Base-by-base conservation (phyloP, 1,140 invertebrate species). In the Cydia fagiglandana region DNA sequence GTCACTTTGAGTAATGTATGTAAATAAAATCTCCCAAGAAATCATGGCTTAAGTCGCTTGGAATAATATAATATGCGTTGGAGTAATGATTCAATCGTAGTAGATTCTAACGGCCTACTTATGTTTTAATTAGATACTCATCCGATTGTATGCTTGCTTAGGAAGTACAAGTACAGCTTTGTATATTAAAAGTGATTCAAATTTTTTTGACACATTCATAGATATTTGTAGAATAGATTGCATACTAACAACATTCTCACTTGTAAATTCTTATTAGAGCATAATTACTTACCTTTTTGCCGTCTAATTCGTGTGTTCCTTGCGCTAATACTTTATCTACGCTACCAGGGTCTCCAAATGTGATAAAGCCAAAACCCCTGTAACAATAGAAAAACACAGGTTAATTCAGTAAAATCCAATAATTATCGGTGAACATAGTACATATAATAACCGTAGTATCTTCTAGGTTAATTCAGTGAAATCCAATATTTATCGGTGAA, bases 281-380 rank as follows among this genome's bases (percentile, higher is more conserved):
- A 15, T 10, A 50, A 77, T 74, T 41, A 76, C 94, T 95, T 94
- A 98, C 97, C 96, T 98, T 98, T 96, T 98, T 98, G 90, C 97
- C 97, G 93, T 98, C 97, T 94, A 98, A 95, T 94, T 98, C 97
- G 94, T 98, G 97, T 93, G 96, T 97, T 93, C 96, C 96, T 95
- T 98, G 96, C 86, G 97, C 96, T 94, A 98, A 95, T 92, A 98
- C 97, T 96, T 98, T 98, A 94, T 98, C 97, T 95, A 98, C 97
- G 93, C 97, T 97, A 93, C 96, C 95, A 87, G 97, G 96, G 94
- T 98, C 97, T 92, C 96, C 96, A 94, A 98, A 98, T 94, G 97
- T 98, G 94, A 98, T 97, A 95, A 98, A 98, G 91, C 98, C 98
- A 93, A 99, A 99, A 87, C 98, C 98, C 95, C 98, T 99, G 96